Evolutionary conservation across 2,888 invertebrate species (phyloP), one percentile per base, ranked within the genome.

Genomic region (Lochmaea capreae): DNA sequence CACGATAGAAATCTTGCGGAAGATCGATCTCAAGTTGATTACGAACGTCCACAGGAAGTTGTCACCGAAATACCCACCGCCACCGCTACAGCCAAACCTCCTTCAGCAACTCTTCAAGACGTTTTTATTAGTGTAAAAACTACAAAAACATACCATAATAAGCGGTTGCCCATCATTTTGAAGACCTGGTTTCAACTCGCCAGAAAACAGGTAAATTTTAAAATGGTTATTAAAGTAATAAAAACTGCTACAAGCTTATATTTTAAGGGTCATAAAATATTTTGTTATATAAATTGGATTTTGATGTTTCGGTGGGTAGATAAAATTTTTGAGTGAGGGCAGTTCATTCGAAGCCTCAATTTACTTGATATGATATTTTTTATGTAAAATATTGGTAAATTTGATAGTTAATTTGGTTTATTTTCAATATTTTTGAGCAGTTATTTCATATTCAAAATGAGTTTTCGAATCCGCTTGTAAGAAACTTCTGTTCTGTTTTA

Each of bases 121-220:
- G 91, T 98, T 84, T 97, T 97, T 88, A 95, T 98, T 87, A 96
- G 96, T 89, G 97, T 98, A 71, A 98, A 98, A 89, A 97, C 98
- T 77, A 95, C 97, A 72, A 92, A 93, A 86, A 92, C 93, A 88
- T 97, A 95, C 88, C 97, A 98, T 87, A 89, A 91, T 79, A 92
- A 93, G 67, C 91, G 98, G 82, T 87, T 99, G 84, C 94, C 94
- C 70, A 91, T 96, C 78, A 94, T 98, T 84, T 90, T 97, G 86
- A 94, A 94, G 88, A 99, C 98, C 76, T 99, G 98, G 98, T 97
- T 97, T 87, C 94, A 94, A 87, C 89, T 97, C 84, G 97, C 97
- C 67, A 94, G 92, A 87, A 90, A 95, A 85, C 96, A 98, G 94
- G 96, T 97, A 90, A 89, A 88, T 18, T 54, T 54, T 54, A 9